phyloP scores from a whole-genome alignment of 2,888 invertebrate species.

The Aspidiotus destructor region DNA sequence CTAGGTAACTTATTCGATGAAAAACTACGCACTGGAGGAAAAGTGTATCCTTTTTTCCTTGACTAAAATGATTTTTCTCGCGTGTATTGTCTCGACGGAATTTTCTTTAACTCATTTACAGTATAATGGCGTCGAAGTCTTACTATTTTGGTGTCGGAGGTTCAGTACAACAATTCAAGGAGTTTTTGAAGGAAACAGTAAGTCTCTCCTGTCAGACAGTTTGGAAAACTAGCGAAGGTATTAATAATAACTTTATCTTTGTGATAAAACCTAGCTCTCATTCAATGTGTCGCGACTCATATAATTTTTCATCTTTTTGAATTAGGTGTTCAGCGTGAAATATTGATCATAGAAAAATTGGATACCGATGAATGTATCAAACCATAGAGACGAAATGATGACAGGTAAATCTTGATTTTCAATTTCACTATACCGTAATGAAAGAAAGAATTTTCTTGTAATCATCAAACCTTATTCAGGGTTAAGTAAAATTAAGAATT shows the following conservation, averaged over 20 bases:
- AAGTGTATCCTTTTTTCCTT: conserved; percentile 46
- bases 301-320: too few species aligned
- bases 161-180: conserved; percentile 64
- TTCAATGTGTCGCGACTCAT: too few species aligned
- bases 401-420: too few species aligned
- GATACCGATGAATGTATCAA: too few species aligned
- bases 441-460: too few species aligned
- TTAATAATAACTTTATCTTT: not conserved
- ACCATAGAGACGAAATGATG: too few species aligned
- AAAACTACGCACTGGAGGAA: conserved; percentile 53
- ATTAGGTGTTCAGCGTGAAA: too few species aligned
- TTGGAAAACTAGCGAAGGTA: conserved; percentile 56
- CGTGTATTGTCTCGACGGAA: not conserved
- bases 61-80: conserved; percentile 13
- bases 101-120: conserved; percentile 30
- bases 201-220: conserved; percentile 49
- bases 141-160: conserved; percentile 96
- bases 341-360: too few species aligned
- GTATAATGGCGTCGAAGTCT: conserved; percentile 69
- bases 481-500: too few species aligned
- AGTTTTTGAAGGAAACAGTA: conserved; percentile 47
- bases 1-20: conserved; percentile 58
- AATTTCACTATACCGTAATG: too few species aligned
- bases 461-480: too few species aligned
- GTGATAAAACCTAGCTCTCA: too few species aligned